Percentiles rank a stretch among this genome's conserved stretches.
Evolutionary conservation across 2,113 vertebrate species (phyloP).

Genomic region (Nannospalax galili): DNA sequence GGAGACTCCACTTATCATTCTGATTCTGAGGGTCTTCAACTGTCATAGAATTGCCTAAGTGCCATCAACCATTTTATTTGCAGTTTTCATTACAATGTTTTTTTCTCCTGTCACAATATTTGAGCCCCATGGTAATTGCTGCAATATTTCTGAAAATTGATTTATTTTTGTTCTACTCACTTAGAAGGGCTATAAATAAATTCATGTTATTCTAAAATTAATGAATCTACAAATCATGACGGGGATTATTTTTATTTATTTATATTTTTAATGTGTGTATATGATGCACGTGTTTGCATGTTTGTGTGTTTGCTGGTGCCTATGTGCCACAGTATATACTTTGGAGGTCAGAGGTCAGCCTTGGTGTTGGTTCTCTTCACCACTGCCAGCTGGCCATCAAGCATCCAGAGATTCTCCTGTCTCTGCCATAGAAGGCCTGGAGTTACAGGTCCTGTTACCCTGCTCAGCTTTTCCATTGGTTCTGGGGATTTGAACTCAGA

Average conservation of each 20-base stretch:
- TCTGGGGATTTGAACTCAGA: background rate
- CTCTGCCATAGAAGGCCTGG: background rate
- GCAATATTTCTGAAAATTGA: background rate
- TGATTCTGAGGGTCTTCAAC: background rate
- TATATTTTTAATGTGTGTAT: background rate
- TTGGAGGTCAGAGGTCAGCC: background rate
- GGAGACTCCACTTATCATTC: background rate
- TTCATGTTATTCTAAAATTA: conserved; percentile 45
- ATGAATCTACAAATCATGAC: background rate
- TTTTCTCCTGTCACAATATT: conserved; percentile 42
- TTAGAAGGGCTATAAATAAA: background rate
- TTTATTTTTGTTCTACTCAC: background rate
- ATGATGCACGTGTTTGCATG: too few relatives aligned
- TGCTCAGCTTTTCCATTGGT: background rate
- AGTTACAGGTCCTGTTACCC: background rate
- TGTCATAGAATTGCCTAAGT: conserved; percentile 1
- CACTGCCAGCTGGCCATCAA: too few relatives aligned
- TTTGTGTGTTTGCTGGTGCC: background rate
- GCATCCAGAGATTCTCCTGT: background rate
- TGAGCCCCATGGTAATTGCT: background rate
- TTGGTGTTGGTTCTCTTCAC: background rate
- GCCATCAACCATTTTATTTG: background rate
- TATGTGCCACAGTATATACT: too few relatives aligned
- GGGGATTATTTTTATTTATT: background rate
- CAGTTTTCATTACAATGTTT: conserved; percentile 1